Base-by-base conservation (phyloP, 2,888 invertebrate genomes). In the Athetis lepigone region DNA sequence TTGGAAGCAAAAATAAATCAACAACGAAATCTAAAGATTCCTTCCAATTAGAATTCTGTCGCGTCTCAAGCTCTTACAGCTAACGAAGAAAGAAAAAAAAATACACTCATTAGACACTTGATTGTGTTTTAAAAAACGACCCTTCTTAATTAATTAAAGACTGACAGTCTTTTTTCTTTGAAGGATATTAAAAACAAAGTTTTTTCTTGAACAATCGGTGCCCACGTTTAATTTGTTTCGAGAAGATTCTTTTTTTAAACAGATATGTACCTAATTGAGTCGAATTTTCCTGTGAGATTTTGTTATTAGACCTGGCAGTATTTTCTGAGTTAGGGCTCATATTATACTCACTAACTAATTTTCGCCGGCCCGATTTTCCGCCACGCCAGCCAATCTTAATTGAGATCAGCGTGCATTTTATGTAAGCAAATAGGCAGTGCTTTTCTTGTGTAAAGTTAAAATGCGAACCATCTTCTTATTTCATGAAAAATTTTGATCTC, bases 81-180 rank as follows among this genome's bases (percentile, higher is more conserved):
- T 66, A 77, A 74, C 70, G 70, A 59, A 68, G 59, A 58, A 70
- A 74, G 71, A 72, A 77, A 85, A 82, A 76, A 66, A 77, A 81
- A 82, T 85, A 83, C 77, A 82, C 81, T 85, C 84, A 86, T 88
- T 89, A 88, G 82, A 83, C 80, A 86, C 83, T 85, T 80, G 80
- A 88, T 86, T 85, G 83, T 83, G 68, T 80, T 80, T 86, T 83
- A 86, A 77, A 83, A 83, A 81, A 50, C 80, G 81, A 75, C 73
- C 78, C 50, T 78, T 70, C 78, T 80, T 86, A 89, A 90, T 89
- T 88, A 89, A 89, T 88, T 88, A 85, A 86, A 87, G 81, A 86
- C 82, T 29, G 84, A 82, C 81, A 82, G 81, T 81, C 85, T 84
- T 82, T 80, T 85, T 85, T 81, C 82, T 82, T 49, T 19, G 45